Evolutionary conservation across 2,888 invertebrate genomes (phyloP), one percentile per base, ranked within the genome.

Genomic region (Celastrina argiolus): DNA sequence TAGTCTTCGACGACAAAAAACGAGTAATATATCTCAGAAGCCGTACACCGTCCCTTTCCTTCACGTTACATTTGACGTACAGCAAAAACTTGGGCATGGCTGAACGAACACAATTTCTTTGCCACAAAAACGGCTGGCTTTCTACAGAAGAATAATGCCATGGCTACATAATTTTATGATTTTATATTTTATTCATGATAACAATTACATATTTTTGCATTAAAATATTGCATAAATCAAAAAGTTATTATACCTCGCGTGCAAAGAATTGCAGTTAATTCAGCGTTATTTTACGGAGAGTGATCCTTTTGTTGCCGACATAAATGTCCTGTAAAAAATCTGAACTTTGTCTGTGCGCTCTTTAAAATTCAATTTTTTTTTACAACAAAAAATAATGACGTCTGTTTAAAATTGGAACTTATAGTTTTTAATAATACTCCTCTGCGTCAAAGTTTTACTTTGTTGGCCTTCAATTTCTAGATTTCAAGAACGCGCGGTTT

Each of bases 51-150:
- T 45, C 45, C 45, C 45, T 45, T 45, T 45, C n/a, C 45, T 45
- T 45, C 45, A 45, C 45, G 45, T 45, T 45, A 45, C 45, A 45
- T 45, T 45, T 45, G 45, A 45, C 45, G 45, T 45, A 45, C 45
- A 45, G 45, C 18, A 45, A 45, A 45, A 45, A 45, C 45, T 45
- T 45, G 18, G 8, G 2, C 45, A 45, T 18, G 59, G 59, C 59
- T 59, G 59, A 34, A 59, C 34, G 59, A 59, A 12, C 59, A 59
- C 36, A 59, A 59, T 59, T 59, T 36, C 34, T 59, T 36, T 59
- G 59, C 59, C 59, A 28, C 28, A 28, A 28, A 56, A 56, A 56
- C 18, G 18, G 8, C 56, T 28, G 22, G 56, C 56, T 56, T 56
- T 45, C 45, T 45, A 45, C 10, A 45, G 45, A 45, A 18, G 45